Base-by-base conservation (phyloP, 2,888 invertebrate genomes). In the Hesperia comma region DNA sequence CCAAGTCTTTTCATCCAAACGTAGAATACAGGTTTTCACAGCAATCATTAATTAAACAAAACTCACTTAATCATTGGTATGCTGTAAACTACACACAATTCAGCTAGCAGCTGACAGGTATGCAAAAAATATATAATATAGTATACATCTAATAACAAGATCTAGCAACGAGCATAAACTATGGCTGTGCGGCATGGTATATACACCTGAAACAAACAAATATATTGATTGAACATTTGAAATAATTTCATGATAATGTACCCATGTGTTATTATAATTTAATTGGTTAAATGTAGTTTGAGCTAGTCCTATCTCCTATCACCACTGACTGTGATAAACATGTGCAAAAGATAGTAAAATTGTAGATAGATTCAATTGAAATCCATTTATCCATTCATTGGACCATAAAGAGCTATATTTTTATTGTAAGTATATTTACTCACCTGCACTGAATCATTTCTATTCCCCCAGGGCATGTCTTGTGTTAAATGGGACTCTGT, bases 181-280 rank as follows among this genome's bases (percentile, higher is more conserved):
- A 96, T 93, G 2, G 95, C 96, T 69, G 96, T 95, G 75, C 96
- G 94, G 71, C 95, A 94, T 0, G 97, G 97, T 72, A 96, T 91
- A 84, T 97, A 97, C 3, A 95, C 93, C 95, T 95, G 90, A 71
- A 94, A 94, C 72, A 78, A 73, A 75, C 70, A 71, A 74, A 54
- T 61, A 57, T 43, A 61, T n/a, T n/a, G n/a, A n/a, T n/a, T n/a
- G n/a, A n/a, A n/a, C n/a, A n/a, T n/a, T n/a, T n/a, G n/a, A n/a
- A n/a, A n/a, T n/a, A n/a, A n/a, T n/a, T n/a, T n/a, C n/a, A n/a
- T n/a, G n/a, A n/a, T n/a, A n/a, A n/a, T n/a, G n/a, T n/a, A n/a
- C n/a, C n/a, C n/a, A n/a, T n/a, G n/a, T n/a, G n/a, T n/a, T n/a
- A n/a, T n/a, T n/a, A n/a, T n/a, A n/a, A n/a, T n/a, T n/a, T n/a